phyloP scores from a whole-genome alignment of 2,888 invertebrate genomes.

The Mellilla xanthometata region DNA sequence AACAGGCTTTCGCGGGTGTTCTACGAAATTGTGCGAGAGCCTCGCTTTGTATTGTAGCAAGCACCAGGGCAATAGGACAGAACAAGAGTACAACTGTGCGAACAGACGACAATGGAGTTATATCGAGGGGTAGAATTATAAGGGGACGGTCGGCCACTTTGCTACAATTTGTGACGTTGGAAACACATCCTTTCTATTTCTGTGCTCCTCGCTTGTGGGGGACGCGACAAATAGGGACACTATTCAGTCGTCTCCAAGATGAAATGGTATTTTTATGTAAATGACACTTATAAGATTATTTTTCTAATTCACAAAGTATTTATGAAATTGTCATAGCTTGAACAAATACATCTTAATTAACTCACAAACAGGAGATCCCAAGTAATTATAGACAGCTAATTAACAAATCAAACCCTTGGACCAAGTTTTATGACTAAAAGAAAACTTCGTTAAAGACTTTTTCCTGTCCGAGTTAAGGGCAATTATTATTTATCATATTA shows the following conservation, averaged over 20 bases:
- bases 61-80: constrained; percentile 36
- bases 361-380: constrained; percentile 16
- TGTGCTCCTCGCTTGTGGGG: constrained; percentile 24
- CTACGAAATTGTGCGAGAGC: constrained; percentile 23
- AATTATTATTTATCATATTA: constrained; percentile 37
- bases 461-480: constrained; percentile 22
- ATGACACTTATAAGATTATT: too few relatives aligned
- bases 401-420: constrained; percentile 25
- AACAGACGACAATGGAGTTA: constrained; percentile 49
- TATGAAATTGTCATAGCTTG: constrained; percentile 12
- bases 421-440: constrained; percentile 26
- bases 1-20: constrained; percentile 17
- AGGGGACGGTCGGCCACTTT: constrained; percentile 53
- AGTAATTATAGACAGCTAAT: constrained; percentile 31
- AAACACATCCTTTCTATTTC: constrained; percentile 33
- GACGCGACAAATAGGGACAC: too few relatives aligned
- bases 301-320: constrained; percentile 9
- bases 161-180: constrained; percentile 64
- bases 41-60: constrained; percentile 24
- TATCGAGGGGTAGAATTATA: constrained; percentile 58
- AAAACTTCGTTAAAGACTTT: constrained; percentile 28
- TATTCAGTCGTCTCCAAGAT: too few relatives aligned
- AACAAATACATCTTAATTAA: constrained; percentile 13
- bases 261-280: too few relatives aligned
- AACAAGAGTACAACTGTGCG: constrained; percentile 46